Evolutionary conservation across 2,113 vertebrate genomes (phyloP).

Genomic region (Otocyon megalotis): DNA sequence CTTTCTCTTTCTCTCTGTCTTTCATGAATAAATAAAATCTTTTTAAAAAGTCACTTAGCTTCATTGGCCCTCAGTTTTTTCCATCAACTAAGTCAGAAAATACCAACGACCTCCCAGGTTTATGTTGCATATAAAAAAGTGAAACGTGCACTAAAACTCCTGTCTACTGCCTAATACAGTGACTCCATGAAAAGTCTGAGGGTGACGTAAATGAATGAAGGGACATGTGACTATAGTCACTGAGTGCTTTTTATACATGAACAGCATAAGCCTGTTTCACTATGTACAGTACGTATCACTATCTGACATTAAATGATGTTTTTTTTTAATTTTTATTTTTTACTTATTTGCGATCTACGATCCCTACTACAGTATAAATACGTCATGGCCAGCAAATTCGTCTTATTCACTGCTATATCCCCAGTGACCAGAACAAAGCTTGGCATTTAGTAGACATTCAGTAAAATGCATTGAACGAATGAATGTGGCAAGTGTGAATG

Average conservation of each 20-base stretch:
- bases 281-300: background rate
- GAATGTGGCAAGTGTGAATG: background rate
- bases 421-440: background rate
- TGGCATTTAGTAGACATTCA: background rate
- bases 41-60: background rate
- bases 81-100: background rate
- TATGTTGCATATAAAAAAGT: background rate
- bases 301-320: background rate
- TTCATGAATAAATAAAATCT: no score
- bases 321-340: background rate
- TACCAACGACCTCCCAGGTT: background rate
- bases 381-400: background rate
- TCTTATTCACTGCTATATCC: background rate
- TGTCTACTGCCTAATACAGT: background rate
- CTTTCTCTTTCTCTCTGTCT: no score
- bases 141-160: background rate
- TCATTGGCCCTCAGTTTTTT: background rate
- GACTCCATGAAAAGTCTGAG: background rate
- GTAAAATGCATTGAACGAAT: background rate
- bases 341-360: background rate
- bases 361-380: background rate
- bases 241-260: background rate
- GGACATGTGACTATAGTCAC: background rate
- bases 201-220: background rate
- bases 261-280: background rate